Evolutionary conservation across 2,888 invertebrate genomes (phyloP).

Genomic region (Nudaria mundana): DNA sequence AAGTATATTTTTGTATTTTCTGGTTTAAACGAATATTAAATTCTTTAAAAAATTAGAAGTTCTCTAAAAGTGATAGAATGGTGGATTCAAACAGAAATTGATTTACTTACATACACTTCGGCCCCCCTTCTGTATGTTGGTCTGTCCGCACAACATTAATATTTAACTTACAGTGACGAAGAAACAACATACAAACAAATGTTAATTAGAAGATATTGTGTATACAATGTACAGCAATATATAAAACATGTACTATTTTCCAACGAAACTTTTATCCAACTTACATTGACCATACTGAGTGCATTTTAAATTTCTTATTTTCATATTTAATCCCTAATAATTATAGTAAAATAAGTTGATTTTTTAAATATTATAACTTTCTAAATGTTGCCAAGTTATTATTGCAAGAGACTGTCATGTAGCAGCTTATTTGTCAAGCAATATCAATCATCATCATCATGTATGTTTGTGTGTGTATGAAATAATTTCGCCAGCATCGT

Average conservation of each 20-base stretch:
- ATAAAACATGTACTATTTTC: slow-evolving; percentile 36
- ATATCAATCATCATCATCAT: slow-evolving; percentile 1
- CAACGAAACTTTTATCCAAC: slow-evolving; percentile 38
- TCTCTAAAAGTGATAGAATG: too few relatives aligned
- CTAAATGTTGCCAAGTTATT: neutral
- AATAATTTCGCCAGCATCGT: too few relatives aligned
- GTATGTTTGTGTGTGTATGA: neutral
- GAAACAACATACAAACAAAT: slow-evolving; percentile 24
- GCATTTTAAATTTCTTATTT: slow-evolving; percentile 18
- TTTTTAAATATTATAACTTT: neutral
- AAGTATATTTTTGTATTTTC: too few relatives aligned
- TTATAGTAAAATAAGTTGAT: neutral
- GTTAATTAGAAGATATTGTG: slow-evolving; percentile 38
- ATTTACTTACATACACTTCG: neutral
- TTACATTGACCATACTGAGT: slow-evolving; percentile 43
- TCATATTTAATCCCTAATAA: neutral
- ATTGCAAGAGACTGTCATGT: neutral
- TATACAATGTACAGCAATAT: slow-evolving; percentile 21
- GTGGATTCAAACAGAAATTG: too few relatives aligned
- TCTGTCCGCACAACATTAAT: slow-evolving; percentile 4
- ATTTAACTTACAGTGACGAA: slow-evolving; percentile 40
- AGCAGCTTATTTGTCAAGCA: neutral
- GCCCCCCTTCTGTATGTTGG: neutral
- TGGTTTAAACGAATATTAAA: too few relatives aligned
- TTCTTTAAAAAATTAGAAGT: too few relatives aligned